phyloP scores from a whole-genome alignment of 2,888 invertebrate species.

The Podabrus alpinus region DNA sequence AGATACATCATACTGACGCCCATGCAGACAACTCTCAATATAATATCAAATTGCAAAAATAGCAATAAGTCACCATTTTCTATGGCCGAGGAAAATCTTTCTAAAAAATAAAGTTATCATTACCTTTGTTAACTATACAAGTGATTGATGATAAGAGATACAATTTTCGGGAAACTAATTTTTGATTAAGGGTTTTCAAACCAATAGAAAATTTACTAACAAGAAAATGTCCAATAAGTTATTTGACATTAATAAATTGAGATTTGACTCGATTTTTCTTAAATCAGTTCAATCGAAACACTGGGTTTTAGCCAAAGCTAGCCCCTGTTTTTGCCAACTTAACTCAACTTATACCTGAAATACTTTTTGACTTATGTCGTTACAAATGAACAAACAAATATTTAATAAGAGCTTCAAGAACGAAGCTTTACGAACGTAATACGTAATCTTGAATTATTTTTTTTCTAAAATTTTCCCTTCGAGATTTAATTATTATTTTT shows the following conservation, averaged over 20 bases:
- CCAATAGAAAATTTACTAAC: not conserved
- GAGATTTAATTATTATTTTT: not conserved
- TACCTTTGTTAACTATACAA: not conserved
- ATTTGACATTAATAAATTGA: not conserved
- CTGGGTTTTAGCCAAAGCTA: not conserved
- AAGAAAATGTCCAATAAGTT: not conserved
- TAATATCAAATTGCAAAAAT: constrained; percentile 19
- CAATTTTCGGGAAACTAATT: not conserved
- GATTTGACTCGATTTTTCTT: not conserved
- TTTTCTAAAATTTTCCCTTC: not conserved
- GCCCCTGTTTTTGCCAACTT: not conserved
- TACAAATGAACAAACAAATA: not conserved
- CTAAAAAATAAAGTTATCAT: not conserved
- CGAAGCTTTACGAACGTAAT: too few relatives aligned
- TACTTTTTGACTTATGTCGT: not conserved
- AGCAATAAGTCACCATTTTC: not conserved
- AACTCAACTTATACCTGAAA: not conserved
- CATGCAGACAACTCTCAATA: constrained; percentile 30
- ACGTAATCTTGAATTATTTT: too few relatives aligned
- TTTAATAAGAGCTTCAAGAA: not conserved
- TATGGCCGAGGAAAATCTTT: not conserved
- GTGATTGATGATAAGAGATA: not conserved
- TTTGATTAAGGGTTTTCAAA: not conserved
- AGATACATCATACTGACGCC: constrained; percentile 49
- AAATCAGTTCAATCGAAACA: not conserved